Base-by-base conservation (phyloP, 2,113 vertebrate genomes). In the Dicentrarchus labrax region DNA sequence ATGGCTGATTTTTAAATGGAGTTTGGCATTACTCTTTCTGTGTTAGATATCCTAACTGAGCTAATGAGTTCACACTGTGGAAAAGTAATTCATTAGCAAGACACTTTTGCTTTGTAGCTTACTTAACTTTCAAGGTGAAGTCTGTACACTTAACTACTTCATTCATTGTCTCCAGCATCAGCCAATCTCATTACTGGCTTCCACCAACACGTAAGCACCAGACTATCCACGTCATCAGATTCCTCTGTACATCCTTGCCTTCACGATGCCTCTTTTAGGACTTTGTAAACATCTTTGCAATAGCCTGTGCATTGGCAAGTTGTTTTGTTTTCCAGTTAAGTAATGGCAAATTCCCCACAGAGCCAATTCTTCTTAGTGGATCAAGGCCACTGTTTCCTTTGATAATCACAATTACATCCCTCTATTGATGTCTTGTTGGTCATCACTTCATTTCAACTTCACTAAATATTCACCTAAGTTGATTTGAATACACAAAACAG, bases 121-220 rank as follows among this genome's bases (percentile, higher is more conserved):
- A 71, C 30, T 30, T 4, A 22, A 60, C 24, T 13, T 17, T 30
- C 2, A 17, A 22, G 16, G 54, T 45, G 8, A 36, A 15, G 1
- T 21, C 15, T 50, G 16, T n/a, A 16, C 47, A 41, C 39, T 65
- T 36, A 12, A 51, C 47, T 21, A 2, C 41, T 19, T 36, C 36
- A 43, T 36, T 41, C 50, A 47, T 38, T 36, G 75, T 68, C 22
- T 22, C 22, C 5, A n/a, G n/a, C 24, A 61, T 48, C 48, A 47
- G 51, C 5, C 62, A 69, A 74, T 53, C 75, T 24, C 22, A 68
- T 78, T 78, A 78, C 22, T 21, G 54, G 15, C 36, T 39, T 45
- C 30, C 41, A n/a, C 4, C 19, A 36, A 21, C 74, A 50, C 50
- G 1, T 56, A 38, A 45, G 48, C 66, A 71, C 17, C 72, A 9